Evolutionary conservation across 1,140 invertebrate genomes (phyloP).

Genomic region (Hypothenemus hampei): DNA sequence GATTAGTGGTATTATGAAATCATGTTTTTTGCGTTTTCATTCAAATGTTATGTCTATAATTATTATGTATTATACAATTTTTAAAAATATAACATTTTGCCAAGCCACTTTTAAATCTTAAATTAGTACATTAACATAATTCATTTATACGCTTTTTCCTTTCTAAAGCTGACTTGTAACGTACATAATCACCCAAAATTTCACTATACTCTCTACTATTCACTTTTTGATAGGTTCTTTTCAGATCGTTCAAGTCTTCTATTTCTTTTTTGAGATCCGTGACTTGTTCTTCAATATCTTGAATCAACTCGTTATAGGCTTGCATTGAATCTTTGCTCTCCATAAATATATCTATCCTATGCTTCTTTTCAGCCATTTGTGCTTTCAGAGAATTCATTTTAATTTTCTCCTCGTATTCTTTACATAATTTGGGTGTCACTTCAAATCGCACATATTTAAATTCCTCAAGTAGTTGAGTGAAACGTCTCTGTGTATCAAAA

Average conservation of each 20-base stretch:
- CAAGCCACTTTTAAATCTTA: too few species aligned
- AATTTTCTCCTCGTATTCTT: conserved; percentile 30
- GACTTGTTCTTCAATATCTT: conserved; percentile 37
- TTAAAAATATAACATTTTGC: too few species aligned
- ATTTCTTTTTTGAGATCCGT: conserved; percentile 32
- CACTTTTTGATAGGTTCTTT: conserved; percentile 35
- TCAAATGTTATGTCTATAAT: too few species aligned
- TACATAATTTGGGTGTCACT: conserved; percentile 20
- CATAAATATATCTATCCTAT: conserved; percentile 34
- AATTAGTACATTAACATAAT: conserved; percentile 3
- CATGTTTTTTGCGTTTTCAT: too few species aligned
- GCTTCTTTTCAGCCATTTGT: conserved; percentile 28
- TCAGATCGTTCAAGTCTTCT: conserved; percentile 29
- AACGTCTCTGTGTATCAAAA: too few species aligned
- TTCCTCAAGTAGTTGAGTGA: conserved; percentile 34
- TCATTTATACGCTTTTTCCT: conserved; percentile 33
- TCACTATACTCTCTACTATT: conserved; percentile 38
- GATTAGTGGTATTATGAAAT: conserved; percentile 20
- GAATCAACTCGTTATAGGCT: conserved; percentile 34
- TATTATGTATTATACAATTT: too few species aligned
- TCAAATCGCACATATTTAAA: conserved; percentile 26
- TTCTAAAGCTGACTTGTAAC: conserved; percentile 36
- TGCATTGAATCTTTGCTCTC: conserved; percentile 32
- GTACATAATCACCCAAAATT: conserved; percentile 34
- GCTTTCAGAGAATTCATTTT: conserved; percentile 30